These are phyloP conservation scores for Aspiorhynchus laticeps DNA, from an alignment of 2,113 vertebrate genomes.

Conservation along the genomic window DNA sequence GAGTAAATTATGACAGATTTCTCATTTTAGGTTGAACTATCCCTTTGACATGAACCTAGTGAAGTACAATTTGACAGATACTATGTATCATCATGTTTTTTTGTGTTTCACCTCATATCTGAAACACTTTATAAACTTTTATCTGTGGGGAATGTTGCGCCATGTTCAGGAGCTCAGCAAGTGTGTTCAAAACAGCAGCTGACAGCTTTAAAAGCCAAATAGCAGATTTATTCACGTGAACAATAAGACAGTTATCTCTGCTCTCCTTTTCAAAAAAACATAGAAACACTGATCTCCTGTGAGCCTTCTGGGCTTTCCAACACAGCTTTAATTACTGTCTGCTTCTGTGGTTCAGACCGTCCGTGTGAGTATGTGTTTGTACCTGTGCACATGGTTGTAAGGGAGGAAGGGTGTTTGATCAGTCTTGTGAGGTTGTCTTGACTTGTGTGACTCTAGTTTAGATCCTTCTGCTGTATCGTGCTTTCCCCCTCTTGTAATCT, in stretches of 20 bases:
- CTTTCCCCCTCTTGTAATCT: background rate
- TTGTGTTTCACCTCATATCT: background rate
- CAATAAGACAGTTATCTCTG: conserved; percentile 21
- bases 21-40: background rate
- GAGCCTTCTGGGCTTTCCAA: conserved; percentile 50
- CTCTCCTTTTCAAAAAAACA: conserved; percentile 36
- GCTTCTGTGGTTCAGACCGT: conserved; percentile 40
- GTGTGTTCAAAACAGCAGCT: conserved; percentile 41
- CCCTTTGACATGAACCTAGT: background rate
- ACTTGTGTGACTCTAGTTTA: conserved; percentile 44
- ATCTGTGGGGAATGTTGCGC: background rate
- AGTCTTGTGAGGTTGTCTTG: conserved; percentile 43
- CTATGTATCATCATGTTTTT: conserved; percentile 5
- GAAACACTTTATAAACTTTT: conserved; percentile 25
- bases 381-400: conserved; percentile 32
- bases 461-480: background rate
- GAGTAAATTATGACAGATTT: background rate
- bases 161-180: conserved; percentile 19
- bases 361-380: background rate
- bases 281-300: conserved; percentile 50
- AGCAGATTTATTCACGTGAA: conserved; percentile 43
- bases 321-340: conserved; percentile 56
- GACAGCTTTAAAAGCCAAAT: conserved; percentile 39
- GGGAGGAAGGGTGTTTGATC: conserved; percentile 40
- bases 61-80: background rate